Conservation (phyloP, 2,888 invertebrate species). For the Schrankia costaestrigalis region DNA sequence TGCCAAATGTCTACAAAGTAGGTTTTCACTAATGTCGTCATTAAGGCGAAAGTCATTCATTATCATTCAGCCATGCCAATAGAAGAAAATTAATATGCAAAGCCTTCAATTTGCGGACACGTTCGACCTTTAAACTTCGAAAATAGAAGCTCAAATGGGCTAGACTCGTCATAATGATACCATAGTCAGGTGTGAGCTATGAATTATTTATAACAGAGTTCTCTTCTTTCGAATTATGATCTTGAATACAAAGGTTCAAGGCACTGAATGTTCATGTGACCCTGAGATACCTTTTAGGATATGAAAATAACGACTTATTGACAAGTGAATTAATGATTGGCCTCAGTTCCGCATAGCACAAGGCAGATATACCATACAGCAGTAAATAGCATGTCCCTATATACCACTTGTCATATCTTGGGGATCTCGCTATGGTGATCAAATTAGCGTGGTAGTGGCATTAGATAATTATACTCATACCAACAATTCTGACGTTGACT, state of each 20-base stretch:
- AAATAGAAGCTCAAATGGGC: constrained; percentile 13
- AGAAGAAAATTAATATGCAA: constrained; percentile 19
- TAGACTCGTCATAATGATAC: constrained; percentile 4
- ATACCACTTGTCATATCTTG: no score
- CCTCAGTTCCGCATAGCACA: constrained; percentile 2
- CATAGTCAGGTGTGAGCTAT: constrained; percentile 29
- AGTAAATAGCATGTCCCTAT: no score
- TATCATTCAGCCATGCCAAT: constrained; percentile 9
- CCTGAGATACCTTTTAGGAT: constrained; percentile 3
- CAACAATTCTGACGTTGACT: no score
- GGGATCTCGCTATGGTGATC: no score
- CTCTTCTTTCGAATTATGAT: constrained; percentile 35
- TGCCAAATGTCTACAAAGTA: constrained; percentile 9
- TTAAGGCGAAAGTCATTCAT: constrained; percentile 16
- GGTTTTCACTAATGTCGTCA: constrained; percentile 8
- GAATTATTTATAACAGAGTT: constrained; percentile 43
- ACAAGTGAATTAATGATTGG: constrained; percentile 3
- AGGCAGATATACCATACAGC: neutral
- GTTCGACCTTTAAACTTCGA: constrained; percentile 33
- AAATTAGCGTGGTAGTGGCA: no score
- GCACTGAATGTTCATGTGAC: constrained; percentile 8
- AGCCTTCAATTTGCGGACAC: constrained; percentile 19
- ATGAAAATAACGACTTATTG: constrained; percentile 3
- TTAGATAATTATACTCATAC: no score
- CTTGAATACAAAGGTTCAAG: constrained; percentile 26